phyloP scores from a whole-genome alignment of 2,113 vertebrate species.

The Poecilia latipinna region DNA sequence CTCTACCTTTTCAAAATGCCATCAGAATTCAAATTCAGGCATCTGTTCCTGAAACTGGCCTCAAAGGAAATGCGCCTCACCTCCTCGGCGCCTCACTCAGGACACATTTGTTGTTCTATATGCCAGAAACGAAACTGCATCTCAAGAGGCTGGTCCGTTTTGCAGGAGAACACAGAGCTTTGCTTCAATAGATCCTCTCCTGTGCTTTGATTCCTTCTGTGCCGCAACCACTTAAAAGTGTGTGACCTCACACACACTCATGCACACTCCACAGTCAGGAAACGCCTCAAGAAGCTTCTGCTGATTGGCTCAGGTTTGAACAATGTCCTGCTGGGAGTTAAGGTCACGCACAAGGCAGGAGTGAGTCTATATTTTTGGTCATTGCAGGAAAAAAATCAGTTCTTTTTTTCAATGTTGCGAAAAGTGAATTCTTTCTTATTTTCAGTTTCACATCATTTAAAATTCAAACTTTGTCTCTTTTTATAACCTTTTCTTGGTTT shows the following conservation, averaged over 20 bases:
- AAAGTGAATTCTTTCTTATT: background rate
- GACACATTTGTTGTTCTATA: constrained; percentile 30
- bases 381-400: constrained; percentile 31
- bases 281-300: constrained; percentile 41
- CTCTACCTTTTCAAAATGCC: constrained; percentile 63
- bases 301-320: constrained; percentile 62
- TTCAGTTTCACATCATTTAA: background rate
- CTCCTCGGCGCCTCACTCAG: constrained; percentile 15
- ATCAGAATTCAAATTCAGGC: constrained; percentile 45
- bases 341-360: constrained; percentile 23
- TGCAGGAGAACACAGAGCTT: constrained; percentile 9
- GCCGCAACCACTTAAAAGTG: constrained; percentile 16
- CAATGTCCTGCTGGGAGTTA: constrained; percentile 53
- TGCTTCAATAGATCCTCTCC: constrained; percentile 36
- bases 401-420: constrained; percentile 4
- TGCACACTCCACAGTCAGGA: constrained; percentile 29
- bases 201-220: constrained; percentile 54
- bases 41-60: constrained; percentile 38
- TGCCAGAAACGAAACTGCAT: constrained; percentile 17
- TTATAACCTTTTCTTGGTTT: constrained; percentile 30
- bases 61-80: constrained; percentile 4
- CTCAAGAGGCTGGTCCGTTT: constrained; percentile 1
- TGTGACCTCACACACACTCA: constrained; percentile 18
- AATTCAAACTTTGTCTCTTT: constrained; percentile 11
- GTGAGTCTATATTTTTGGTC: constrained; percentile 34